Evolutionary conservation across 2,888 invertebrate genomes (phyloP), one percentile per base, ranked within the genome.

Genomic region (Patella ulyssiponensis): DNA sequence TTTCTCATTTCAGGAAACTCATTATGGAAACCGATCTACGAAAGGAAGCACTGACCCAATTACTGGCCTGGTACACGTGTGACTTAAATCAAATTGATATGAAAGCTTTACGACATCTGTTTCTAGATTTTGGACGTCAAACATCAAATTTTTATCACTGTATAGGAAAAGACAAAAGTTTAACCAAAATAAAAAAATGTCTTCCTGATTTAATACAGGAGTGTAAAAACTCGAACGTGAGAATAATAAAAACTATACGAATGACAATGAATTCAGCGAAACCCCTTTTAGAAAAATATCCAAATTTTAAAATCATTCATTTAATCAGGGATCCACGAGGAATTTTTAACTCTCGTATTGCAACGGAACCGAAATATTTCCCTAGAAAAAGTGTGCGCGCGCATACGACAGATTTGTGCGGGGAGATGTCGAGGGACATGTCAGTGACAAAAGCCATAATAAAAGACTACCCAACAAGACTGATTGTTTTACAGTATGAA

Each of bases 261-360:
- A 15, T 79, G 20, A 53, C 76, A 11, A 23, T 74, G 14, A 14
- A 23, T 17, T 33, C 74, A 17, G 56, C 70, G 33, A 20, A 58
- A 53, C 23, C 20, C 11, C 33, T 71, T 23, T 17, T 74, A 4
- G 51, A 17, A 53, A 64, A 64, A n/a, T 71, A 71, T 71, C 71
- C 71, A 1, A 64, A 77, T 14, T 53, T 79, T 44, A 76, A 77
- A 54, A 71, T 79, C 15, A 58, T 79, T 17, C 79, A 79, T 74
- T 51, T 79, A 51, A 20, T 79, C 5, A 15, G 79, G 44, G 79
- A 79, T 72, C 79, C 79, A 14, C 33, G 79, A 33, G 79, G 76
- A 14, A 71, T 79, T 23, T 15, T 76, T 23, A 58, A 74, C 64
- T 79, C 79, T 0, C 69, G 79, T 17, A 73, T 52, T 17, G 17